Conservation (phyloP, 2,888 invertebrate genomes). For the Dryococelus australis region DNA sequence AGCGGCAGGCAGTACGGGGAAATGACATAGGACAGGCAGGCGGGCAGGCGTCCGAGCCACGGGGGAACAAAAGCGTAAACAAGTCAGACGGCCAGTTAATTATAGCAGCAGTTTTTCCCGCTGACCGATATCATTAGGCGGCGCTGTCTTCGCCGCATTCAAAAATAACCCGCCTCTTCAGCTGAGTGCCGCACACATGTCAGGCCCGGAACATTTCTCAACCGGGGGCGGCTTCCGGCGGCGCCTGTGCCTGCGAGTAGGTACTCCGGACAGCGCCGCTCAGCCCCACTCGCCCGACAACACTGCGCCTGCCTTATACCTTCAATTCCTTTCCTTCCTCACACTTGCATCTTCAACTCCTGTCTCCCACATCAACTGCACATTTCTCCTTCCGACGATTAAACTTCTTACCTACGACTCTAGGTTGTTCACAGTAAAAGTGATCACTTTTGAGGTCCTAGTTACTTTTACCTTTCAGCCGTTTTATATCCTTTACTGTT, state of each 20-base stretch:
- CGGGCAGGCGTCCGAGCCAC: neutral
- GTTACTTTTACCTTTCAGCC: too few relatives aligned
- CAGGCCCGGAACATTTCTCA: too few relatives aligned
- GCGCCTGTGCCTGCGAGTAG: neutral
- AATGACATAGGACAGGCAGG: neutral
- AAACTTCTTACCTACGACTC: too few relatives aligned
- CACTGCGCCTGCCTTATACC: neutral
- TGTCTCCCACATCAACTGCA: too few relatives aligned
- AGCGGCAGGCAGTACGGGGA: neutral
- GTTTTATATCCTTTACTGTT: too few relatives aligned
- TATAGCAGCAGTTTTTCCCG: conserved; percentile 16
- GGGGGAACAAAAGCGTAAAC: conserved; percentile 5
- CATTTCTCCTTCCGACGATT: too few relatives aligned
- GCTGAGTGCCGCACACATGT: neutral
- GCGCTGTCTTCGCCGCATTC: conserved; percentile 10
- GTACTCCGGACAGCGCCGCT: neutral
- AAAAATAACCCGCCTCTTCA: conserved; percentile 5
- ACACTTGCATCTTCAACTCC: too few relatives aligned
- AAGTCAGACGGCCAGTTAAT: neutral
- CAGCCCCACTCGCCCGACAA: neutral
- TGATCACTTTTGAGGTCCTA: too few relatives aligned
- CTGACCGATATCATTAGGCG: conserved; percentile 16
- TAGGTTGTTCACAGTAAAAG: too few relatives aligned
- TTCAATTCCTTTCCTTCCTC: too few relatives aligned
- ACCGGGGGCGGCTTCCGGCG: neutral